Base-by-base conservation (phyloP, 2,797 vertebrate species). In the Siniperca scherzeri region DNA sequence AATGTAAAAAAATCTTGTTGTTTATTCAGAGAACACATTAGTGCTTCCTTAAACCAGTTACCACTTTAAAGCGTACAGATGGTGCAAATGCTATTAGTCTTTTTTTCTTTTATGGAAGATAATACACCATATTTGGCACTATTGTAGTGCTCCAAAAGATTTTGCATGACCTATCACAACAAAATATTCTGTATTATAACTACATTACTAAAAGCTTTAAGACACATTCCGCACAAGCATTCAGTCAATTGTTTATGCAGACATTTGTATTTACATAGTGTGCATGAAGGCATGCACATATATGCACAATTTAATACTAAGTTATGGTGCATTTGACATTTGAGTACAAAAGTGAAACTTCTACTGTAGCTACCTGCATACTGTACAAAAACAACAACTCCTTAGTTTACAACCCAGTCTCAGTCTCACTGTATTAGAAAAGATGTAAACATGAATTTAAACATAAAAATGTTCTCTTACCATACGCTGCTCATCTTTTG, bases 291-390 rank as follows among this genome's bases (percentile, higher is more conserved):
- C 89, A 94, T 92, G 85, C 92, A 94, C 93, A 91, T 90, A 91
- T 89, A 92, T 93, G 94, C 92, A 96, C 94, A 88, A 88, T 87
- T 91, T 95, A 96, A 96, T 94, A 96, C 94, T 96, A 93, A 94
- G 92, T 90, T 92, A 91, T 92, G 86, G 90, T 93, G 94, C 92
- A 93, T 94, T 94, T 94, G 93, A 96, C 93, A 96, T 92, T 94
- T 92, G 93, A 94, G 94, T 95, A 95, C 91, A 96, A 95, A 96
- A 94, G 91, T 93, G 93, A 93, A 94, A 95, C 92, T 90, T 94
- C 87, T 92, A 93, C 86, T 84, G 78, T 87, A 88, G 89, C 92
- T 91, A 94, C 91, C 92, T 92, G 93, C 88, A 94, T 94, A 93
- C 93, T 96, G 94, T 95, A 96, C 95, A 96, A 95, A 96, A 96